Conservation (phyloP, 2,113 vertebrate genomes). For the Solenodon paradoxus region DNA sequence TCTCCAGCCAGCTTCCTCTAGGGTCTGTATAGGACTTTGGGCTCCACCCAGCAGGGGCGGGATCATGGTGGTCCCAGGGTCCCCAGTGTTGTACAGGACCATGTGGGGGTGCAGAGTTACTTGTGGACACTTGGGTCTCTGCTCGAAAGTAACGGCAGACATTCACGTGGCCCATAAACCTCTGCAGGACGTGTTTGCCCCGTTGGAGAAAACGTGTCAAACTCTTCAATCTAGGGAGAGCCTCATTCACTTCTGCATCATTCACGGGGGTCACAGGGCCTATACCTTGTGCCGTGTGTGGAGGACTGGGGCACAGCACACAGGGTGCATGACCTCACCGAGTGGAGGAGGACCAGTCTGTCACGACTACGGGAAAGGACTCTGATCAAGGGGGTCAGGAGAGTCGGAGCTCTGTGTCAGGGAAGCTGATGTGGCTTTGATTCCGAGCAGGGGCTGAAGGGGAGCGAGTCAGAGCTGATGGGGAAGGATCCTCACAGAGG, state of each 20-base stretch:
- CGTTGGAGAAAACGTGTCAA: not conserved
- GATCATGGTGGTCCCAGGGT: fast-evolving
- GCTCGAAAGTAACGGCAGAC: not conserved
- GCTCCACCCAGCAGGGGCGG: not conserved
- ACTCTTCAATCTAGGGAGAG: fast-evolving
- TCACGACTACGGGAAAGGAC: not conserved
- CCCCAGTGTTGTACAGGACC: fast-evolving
- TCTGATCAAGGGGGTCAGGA: too few species aligned
- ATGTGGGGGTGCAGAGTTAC: fast-evolving
- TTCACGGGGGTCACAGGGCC: too few species aligned
- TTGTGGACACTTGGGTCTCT: not conserved
- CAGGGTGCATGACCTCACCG: too few species aligned
- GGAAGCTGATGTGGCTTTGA: not conserved
- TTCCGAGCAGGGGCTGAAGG: fast-evolving
- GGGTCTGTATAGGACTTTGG: not conserved
- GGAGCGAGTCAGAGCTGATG: fast-evolving
- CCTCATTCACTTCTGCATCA: not conserved
- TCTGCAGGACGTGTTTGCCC: not conserved
- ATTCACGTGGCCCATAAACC: not conserved
- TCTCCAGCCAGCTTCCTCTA: not conserved
- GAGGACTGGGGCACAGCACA: too few species aligned
- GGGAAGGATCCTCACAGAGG: not conserved
- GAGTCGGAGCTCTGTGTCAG: not conserved
- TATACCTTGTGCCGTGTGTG: too few species aligned
- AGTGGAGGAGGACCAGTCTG: not conserved